Conservation (phyloP, 2,113 vertebrate genomes). For the Cervus canadensis region DNA sequence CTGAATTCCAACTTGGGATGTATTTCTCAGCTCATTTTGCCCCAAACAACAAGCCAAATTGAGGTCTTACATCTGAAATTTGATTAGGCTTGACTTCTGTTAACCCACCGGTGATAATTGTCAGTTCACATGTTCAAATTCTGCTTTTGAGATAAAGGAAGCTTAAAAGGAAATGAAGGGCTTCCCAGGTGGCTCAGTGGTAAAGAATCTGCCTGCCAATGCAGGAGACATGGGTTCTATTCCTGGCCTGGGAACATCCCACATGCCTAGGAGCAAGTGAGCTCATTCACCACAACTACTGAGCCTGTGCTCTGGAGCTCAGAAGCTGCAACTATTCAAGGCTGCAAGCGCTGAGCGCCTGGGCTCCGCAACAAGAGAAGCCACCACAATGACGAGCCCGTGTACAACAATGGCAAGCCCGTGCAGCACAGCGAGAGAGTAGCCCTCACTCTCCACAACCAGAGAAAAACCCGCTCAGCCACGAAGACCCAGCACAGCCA, state of each 20-base stretch:
- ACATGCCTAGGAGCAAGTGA: neutral
- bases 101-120: neutral
- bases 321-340: neutral
- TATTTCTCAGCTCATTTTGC: neutral
- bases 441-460: neutral
- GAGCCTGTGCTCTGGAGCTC: neutral
- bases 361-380: neutral
- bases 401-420: neutral
- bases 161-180: neutral
- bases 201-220: neutral
- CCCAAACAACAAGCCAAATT: neutral
- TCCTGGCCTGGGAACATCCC: neutral
- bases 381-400: neutral
- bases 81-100: neutral
- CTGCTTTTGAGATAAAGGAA: neutral
- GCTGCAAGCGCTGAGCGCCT: neutral
- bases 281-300: neutral
- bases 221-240: neutral
- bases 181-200: neutral
- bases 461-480: neutral
- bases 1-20: neutral
- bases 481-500: neutral
- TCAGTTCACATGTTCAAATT: neutral
- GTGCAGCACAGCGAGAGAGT: rapidly evolving
- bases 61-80: neutral